Percentiles rank a stretch among this genome's conserved stretches.
phyloP scores from a whole-genome alignment of 2,797 vertebrate species.

The Triplophysa yarkandensis region DNA sequence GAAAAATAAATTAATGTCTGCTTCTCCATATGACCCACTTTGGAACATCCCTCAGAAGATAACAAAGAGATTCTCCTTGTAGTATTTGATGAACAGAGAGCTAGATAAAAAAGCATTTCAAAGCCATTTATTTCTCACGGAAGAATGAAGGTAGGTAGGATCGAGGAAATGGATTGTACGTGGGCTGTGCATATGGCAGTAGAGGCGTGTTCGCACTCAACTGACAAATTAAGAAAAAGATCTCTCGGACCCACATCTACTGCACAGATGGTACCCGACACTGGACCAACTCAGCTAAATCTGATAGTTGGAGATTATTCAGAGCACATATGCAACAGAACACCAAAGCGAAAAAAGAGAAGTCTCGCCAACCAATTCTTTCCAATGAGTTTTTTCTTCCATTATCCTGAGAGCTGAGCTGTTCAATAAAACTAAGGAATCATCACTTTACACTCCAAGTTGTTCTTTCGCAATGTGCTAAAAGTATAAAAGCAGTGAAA shows the following conservation, averaged over 20 bases:
- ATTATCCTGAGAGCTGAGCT: conserved; percentile 32
- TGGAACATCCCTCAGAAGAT: conserved; percentile 65
- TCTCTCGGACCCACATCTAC: conserved; percentile 56
- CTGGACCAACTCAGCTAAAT: conserved; percentile 65
- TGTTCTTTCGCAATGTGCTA: conserved; percentile 20
- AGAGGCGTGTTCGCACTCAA: conserved; percentile 54
- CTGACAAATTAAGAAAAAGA: conserved; percentile 50
- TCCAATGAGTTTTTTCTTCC: neutral
- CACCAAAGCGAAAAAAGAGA: conserved; percentile 5
- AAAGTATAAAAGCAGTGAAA: conserved; percentile 22
- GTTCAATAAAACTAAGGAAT: conserved; percentile 32
- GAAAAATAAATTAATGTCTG: conserved; percentile 76
- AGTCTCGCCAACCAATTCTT: neutral
- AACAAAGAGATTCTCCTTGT: conserved; percentile 66
- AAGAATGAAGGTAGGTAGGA: conserved; percentile 56
- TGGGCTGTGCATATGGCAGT: conserved; percentile 46
- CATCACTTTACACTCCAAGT: conserved; percentile 26
- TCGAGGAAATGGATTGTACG: conserved; percentile 37
- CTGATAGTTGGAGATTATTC: conserved; percentile 49
- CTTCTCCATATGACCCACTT: conserved; percentile 74
- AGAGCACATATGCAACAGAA: conserved; percentile 39
- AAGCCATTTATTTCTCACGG: conserved; percentile 46
- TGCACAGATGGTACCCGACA: conserved; percentile 72
- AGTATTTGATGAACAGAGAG: conserved; percentile 52
- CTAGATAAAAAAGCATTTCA: conserved; percentile 42